Base-by-base conservation (phyloP, 2,113 vertebrate genomes). In the Oreochromis tanganicae region DNA sequence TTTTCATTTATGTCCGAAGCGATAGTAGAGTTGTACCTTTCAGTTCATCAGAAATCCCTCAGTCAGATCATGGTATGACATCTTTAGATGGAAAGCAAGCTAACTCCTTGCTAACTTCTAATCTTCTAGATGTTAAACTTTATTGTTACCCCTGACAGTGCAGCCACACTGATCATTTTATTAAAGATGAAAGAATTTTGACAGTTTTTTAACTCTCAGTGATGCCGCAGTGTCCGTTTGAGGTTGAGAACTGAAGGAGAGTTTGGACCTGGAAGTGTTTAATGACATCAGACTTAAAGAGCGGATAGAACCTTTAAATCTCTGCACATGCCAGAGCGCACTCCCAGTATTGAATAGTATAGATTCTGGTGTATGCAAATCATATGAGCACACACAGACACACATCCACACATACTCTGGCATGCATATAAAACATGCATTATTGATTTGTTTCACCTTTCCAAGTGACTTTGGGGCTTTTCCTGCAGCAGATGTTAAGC, bases 361-460 rank as follows among this genome's bases (percentile, higher is more conserved):
- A 82, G 89, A 94, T 93, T 88, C 73, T 81, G 63, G 85, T 84
- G 81, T 68, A 95, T 95, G 94, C 91, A 94, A 95, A 94, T 95
- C 32, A 90, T 86, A 89, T 81, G 91, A 87, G 91, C 88, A 80
- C 89, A 78, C 86, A 82, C 89, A 88, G 80, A 59, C 84, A 82
- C 79, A 78, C 85, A 83, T 24, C 13, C 27, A 80, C 85, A 88
- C 91, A 85, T 89, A 84, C 82, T 87, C 80, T 85, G 55, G 78
- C 81, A 89, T 92, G 93, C 93, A 94, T 94, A 90, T 90, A 92
- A 95, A 95, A 89, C 88, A 93, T 63, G 71, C 84, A 38, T 85
- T 93, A 95, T 94, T 95, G 95, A 95, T 95, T 95, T 82, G 63
- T 86, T 95, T 95, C 94, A 95, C 93, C 95, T 95, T 94, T 94